Base-by-base conservation (phyloP, 2,797 vertebrate genomes). In the Chelmon rostratus region DNA sequence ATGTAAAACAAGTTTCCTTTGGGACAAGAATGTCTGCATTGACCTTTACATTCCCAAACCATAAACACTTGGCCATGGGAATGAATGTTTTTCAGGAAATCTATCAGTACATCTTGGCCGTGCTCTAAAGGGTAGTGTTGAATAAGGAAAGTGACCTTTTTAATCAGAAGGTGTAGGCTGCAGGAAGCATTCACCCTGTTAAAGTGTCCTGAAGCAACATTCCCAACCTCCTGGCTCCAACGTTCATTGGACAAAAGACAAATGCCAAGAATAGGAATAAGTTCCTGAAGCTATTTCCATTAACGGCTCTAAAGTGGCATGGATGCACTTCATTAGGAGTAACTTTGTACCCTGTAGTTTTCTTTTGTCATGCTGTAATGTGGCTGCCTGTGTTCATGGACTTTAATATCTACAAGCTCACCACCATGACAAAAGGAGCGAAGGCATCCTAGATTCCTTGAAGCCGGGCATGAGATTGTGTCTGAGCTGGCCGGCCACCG, bases 391-490 rank as follows among this genome's bases (percentile, higher is more conserved):
- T 59, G 47, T 83, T 78, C 44, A 70, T 35, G 31, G 52, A 28
- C 62, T 82, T 81, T 72, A 42, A 62, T 74, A 79, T 81, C 72
- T 64, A 8, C 47, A 38, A 33, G 38, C 53, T 83, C 44, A 81
- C 67, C 81, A 78, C 68, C 59, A 18, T 81, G 57, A 78, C 81
- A 79, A 82, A 72, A 79, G 33, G 52, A 77, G 58, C 49, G 52
- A 68, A 71, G 47, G 31, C 58, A 66, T 81, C 75, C 52, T 67
- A 54, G 54, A 86, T 86, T 88, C 54, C 83, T 82, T 46, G 68
- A 79, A 84, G 65, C 67, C n/a, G 7, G 57, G 68, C 64, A 73
- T 67, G 54, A 70, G 72, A 73, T 84, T 78, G 75, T 83, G 76
- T 83, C 82, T 86, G 37, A 84, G 73, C 75, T 53, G 19, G 42